Percentiles rank a stretch among this genome's conserved stretches.
Conservation (phyloP, 1,140 invertebrate genomes). For the Melitaea cinxia region DNA sequence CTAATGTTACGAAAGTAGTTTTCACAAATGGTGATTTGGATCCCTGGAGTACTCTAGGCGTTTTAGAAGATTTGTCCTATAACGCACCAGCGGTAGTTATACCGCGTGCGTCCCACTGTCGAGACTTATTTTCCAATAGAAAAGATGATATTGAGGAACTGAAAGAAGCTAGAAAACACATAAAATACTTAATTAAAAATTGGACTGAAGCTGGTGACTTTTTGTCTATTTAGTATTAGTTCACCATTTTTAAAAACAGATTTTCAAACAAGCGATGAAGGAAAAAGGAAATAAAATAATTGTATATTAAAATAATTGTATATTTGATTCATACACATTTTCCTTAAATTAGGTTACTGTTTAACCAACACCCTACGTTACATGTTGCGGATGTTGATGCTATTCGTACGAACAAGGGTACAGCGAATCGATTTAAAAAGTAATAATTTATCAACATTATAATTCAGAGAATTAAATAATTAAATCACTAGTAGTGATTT, state of each 20-base stretch:
- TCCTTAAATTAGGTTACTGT: conserved; percentile 75
- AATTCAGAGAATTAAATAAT: conserved; percentile 8
- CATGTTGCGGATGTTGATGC: conserved; percentile 64
- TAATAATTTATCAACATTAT: conserved; percentile 30
- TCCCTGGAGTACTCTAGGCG: conserved; percentile 84
- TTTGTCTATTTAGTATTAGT: conserved; percentile 11
- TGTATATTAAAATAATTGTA: conserved; percentile 66
- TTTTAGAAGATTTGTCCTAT: conserved; percentile 72
- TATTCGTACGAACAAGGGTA: conserved; percentile 37
- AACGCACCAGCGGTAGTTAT: conserved; percentile 60
- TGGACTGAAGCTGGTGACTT: conserved; percentile 60
- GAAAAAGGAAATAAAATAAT: conserved; percentile 36
- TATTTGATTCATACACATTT: conserved; percentile 71
- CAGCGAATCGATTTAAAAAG: conserved; percentile 33
- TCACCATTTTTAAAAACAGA: neutral
- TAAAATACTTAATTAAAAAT: conserved; percentile 63
- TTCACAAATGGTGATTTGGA: conserved; percentile 85
- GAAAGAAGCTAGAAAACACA: conserved; percentile 54
- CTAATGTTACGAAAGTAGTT: conserved; percentile 83
- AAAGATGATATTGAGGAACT: conserved; percentile 53
- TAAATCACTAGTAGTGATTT: conserved; percentile 25
- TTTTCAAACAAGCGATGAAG: no score
- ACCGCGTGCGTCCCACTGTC: conserved; percentile 60
- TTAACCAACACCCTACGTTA: conserved; percentile 72
- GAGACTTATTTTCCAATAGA: conserved; percentile 55